Percentiles rank a stretch among this genome's conserved stretches.
These are phyloP conservation scores for Pyrocoelia pectoralis DNA, from an alignment of 2,888 invertebrate genomes.

Conservation along the genomic window DNA sequence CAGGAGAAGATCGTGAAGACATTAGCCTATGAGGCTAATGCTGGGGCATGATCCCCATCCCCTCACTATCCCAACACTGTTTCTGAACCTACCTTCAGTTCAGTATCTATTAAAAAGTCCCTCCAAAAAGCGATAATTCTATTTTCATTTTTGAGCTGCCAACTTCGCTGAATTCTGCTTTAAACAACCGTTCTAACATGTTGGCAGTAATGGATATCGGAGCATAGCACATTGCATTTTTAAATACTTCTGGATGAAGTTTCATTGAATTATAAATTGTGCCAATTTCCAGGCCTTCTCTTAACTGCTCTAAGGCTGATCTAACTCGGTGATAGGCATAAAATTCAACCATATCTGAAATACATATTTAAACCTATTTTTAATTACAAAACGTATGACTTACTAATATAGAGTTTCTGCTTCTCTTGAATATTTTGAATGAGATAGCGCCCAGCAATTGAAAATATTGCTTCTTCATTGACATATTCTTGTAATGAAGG, in stretches of 20 bases:
- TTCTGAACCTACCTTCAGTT: slow-evolving; percentile 3
- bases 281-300: slow-evolving; percentile 11
- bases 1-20: too few relatives aligned
- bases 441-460: slow-evolving; percentile 2
- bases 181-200: neutral
- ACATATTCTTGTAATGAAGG: slow-evolving; percentile 4
- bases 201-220: neutral
- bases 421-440: slow-evolving; percentile 1
- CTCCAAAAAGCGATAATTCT: slow-evolving; percentile 1
- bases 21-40: too few relatives aligned
- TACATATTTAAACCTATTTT: slow-evolving; percentile 7
- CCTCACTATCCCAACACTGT: neutral
- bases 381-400: slow-evolving; percentile 4
- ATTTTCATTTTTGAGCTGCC: slow-evolving; percentile 9
- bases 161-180: neutral
- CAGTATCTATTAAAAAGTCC: neutral
- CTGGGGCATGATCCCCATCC: neutral
- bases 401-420: slow-evolving; percentile 7
- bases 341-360: slow-evolving; percentile 17
- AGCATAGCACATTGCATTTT: slow-evolving; percentile 8
- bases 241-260: slow-evolving; percentile 9
- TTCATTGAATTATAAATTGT: slow-evolving; percentile 15
- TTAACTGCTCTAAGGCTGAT: slow-evolving; percentile 11
- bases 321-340: slow-evolving; percentile 16
- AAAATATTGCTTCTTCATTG: neutral